Percentiles rank a stretch among this genome's conserved stretches.
Conservation (phyloP, 92 coral and sea anemone species). For the Parazoanthus swiftii region DNA sequence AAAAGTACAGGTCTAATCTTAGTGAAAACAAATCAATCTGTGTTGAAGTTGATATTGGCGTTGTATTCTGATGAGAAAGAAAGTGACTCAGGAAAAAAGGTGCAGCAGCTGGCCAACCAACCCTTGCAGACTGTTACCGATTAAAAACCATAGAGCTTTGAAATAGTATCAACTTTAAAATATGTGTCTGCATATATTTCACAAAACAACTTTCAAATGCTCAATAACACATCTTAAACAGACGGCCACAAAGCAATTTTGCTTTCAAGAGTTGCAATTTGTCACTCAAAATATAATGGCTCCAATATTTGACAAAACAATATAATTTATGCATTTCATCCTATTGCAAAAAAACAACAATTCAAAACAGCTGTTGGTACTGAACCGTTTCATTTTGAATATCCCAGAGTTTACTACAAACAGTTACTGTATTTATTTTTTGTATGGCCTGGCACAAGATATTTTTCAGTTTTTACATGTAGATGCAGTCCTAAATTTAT, state of each 20-base stretch:
- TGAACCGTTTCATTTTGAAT: background rate
- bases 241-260: background rate
- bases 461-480: background rate
- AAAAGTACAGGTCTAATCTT: too few relatives aligned
- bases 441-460: background rate
- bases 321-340: background rate
- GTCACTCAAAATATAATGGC: conserved; percentile 4
- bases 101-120: too few relatives aligned
- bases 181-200: too few relatives aligned
- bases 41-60: too few relatives aligned
- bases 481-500: background rate
- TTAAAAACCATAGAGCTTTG: background rate
- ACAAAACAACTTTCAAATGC: background rate
- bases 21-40: too few relatives aligned
- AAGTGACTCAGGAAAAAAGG: too few relatives aligned
- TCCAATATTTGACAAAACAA: background rate
- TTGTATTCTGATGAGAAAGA: too few relatives aligned
- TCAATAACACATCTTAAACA: background rate
- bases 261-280: background rate
- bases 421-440: background rate
- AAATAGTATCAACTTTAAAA: background rate
- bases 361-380: background rate
- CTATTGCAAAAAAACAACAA: background rate
- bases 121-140: too few relatives aligned
- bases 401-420: background rate